Conservation (phyloP, 2,888 invertebrate genomes). For the Lochmaea crataegi region DNA sequence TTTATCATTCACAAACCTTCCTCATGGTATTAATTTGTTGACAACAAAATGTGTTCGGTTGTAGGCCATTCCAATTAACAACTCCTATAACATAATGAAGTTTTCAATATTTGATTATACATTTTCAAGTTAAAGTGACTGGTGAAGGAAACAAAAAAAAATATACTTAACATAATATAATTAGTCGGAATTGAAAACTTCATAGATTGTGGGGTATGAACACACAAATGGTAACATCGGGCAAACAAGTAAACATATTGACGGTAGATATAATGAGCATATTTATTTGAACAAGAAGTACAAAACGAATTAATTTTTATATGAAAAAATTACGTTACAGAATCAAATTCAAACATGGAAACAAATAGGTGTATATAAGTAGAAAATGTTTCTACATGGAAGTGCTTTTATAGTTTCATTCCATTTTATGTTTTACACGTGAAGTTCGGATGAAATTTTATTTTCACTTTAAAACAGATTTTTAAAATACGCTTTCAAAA, state of each 20-base stretch:
- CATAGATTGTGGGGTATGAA: too few species aligned
- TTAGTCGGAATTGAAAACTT: constrained; percentile 1
- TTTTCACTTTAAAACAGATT: constrained; percentile 40
- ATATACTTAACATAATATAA: not conserved
- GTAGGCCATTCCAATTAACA: constrained; percentile 20
- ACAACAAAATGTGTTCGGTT: constrained; percentile 21
- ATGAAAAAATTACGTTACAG: too few species aligned
- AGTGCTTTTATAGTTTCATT: constrained; percentile 41
- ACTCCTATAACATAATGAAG: constrained; percentile 2
- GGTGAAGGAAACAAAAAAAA: not conserved
- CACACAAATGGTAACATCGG: too few species aligned
- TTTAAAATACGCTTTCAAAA: constrained; percentile 20
- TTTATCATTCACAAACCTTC: constrained; percentile 24
- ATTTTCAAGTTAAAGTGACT: not conserved
- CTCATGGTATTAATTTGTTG: constrained; percentile 19
- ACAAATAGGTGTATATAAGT: constrained; percentile 2
- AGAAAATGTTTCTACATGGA: constrained; percentile 18
- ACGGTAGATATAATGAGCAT: too few species aligned
- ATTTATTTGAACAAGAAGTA: too few species aligned
- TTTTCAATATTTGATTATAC: constrained; percentile 8
- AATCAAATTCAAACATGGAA: constrained; percentile 12
- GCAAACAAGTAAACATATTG: not conserved
- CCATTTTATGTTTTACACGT: constrained; percentile 45
- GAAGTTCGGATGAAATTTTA: constrained; percentile 38
- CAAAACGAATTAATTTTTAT: too few species aligned